Evolutionary conservation across 37 sponge, comb jelly and placozoan genomes (phyloP).

Genomic region (Bolinopsis microptera): DNA sequence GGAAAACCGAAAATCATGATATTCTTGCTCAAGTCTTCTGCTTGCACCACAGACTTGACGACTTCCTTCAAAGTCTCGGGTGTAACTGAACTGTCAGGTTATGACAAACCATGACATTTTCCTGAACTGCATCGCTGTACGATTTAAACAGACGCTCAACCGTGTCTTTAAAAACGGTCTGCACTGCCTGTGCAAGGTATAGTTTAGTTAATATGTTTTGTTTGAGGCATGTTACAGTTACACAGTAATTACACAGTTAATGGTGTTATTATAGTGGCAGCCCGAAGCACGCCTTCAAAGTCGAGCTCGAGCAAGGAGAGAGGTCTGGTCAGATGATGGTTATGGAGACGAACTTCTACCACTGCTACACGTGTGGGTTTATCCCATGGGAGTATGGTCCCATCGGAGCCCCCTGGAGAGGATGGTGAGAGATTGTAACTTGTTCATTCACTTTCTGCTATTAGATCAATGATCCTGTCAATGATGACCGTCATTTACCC

Average conservation of each 20-base stretch:
- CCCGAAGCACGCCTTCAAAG: neutral
- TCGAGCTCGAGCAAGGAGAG: neutral
- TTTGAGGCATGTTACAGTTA: neutral
- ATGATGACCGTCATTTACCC: neutral
- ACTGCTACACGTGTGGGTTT: neutral
- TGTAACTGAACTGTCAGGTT: no score
- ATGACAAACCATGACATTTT: no score
- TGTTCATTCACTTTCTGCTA: neutral
- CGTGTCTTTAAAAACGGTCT: no score
- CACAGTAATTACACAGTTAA: neutral
- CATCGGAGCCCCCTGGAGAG: neutral
- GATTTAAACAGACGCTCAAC: no score
- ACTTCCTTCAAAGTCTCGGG: no score
- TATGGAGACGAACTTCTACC: neutral
- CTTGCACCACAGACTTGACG: no score
- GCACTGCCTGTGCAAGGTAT: no score
- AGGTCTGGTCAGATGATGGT: neutral
- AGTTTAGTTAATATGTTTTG: no score
- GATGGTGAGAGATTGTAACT: neutral
- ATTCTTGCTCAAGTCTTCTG: no score
- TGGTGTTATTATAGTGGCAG: neutral
- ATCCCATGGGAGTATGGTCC: neutral
- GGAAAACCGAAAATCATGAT: no score
- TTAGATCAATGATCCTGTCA: neutral
- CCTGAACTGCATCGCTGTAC: no score